Conservation (phyloP, 2,888 invertebrate genomes). For the Brenthis hecate region DNA sequence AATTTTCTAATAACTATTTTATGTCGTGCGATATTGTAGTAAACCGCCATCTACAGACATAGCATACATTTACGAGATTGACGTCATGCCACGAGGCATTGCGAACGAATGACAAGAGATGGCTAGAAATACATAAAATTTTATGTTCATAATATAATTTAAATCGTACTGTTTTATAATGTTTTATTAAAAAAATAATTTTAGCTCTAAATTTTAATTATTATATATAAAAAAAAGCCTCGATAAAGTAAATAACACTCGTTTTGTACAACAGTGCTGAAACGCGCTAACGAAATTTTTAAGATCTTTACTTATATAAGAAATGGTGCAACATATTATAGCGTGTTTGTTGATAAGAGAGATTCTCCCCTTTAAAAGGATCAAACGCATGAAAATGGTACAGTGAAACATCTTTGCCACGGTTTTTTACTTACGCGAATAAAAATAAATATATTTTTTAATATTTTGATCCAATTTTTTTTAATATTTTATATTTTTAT, state of each 20-base stretch:
- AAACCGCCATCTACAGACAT: not conserved
- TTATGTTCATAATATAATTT: not conserved
- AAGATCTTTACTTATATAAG: constrained; percentile 43
- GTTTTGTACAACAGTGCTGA: constrained; percentile 14
- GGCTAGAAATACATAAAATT: not conserved
- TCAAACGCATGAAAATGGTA: constrained; percentile 76
- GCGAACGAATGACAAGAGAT: not conserved
- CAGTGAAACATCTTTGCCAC: constrained; percentile 23
- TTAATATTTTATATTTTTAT: no score
- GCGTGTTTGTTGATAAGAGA: constrained; percentile 99
- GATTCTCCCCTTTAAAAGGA: constrained; percentile 98
- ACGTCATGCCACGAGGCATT: not conserved
- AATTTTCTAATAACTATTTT: no score
- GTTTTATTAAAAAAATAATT: no score
- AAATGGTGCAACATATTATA: not conserved
- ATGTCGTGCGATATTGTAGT: no score
- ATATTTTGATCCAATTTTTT: no score
- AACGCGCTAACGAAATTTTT: constrained; percentile 44
- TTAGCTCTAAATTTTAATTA: not conserved
- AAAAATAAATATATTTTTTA: no score
- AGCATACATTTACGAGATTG: not conserved
- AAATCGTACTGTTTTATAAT: not conserved
- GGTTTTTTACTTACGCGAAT: constrained; percentile 11
- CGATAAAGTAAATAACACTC: not conserved
- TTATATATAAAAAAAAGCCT: not conserved